Percentiles rank a stretch among this genome's conserved stretches.
Conservation (phyloP, 2,888 invertebrate genomes). For the Notodonta dromedarius region DNA sequence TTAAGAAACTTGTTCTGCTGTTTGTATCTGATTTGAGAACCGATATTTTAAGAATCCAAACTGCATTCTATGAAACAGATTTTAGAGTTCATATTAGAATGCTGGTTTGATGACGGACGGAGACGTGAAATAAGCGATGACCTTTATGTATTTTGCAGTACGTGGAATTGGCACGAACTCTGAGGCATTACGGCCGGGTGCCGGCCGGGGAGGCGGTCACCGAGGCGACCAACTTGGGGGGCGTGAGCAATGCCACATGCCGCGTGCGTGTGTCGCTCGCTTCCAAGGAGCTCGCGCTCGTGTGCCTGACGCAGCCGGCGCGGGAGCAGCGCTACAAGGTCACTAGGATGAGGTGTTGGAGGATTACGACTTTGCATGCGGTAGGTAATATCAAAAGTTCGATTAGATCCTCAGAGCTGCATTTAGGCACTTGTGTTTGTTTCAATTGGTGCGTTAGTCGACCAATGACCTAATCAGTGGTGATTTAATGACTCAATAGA, state of each 20-base stretch:
- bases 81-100: not conserved
- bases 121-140: not conserved
- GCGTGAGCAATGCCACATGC: conserved; percentile 44
- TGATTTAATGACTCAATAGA: too few species aligned
- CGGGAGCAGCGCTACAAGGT: conserved; percentile 96
- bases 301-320: conserved; percentile 85
- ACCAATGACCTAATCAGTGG: too few species aligned
- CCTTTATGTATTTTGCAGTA: conserved; percentile 84
- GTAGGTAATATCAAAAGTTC: conserved; percentile 70
- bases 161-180: conserved; percentile 91
- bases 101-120: not conserved
- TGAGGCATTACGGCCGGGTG: conserved; percentile 96
- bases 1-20: too few species aligned
- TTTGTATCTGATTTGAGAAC: too few species aligned
- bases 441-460: not conserved
- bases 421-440: too few species aligned
- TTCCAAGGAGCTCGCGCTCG: conserved; percentile 92
- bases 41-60: too few species aligned
- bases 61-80: too few species aligned
- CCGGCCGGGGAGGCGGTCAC: conserved; percentile 76
- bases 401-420: too few species aligned
- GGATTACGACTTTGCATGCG: conserved; percentile 93
- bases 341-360: conserved; percentile 98
- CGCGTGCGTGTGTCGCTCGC: conserved; percentile 90
- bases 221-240: conserved; percentile 58